Evolutionary conservation across 2,113 vertebrate genomes (phyloP).

Genomic region (Ranitomeya variabilis): DNA sequence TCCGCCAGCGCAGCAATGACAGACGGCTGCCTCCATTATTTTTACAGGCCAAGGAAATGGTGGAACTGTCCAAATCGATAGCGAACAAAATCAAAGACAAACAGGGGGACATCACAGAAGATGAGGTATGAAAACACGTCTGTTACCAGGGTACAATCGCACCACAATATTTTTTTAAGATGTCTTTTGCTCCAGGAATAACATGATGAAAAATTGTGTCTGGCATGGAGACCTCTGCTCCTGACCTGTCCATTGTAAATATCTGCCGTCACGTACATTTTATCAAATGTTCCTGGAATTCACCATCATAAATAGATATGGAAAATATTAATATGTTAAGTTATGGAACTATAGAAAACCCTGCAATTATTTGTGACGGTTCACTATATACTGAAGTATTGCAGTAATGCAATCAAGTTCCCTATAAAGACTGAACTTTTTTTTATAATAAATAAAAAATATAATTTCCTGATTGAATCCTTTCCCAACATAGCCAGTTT

Average conservation of each 20-base stretch:
- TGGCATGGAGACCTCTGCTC: not conserved
- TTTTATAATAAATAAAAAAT: too few species aligned
- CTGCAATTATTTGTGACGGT: too few species aligned
- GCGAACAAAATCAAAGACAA: slow-evolving; percentile 99
- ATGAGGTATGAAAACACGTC: slow-evolving; percentile 80
- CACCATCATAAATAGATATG: not conserved
- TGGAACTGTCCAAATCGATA: slow-evolving; percentile 94
- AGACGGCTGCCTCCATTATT: slow-evolving; percentile 50
- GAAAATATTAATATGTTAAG: not conserved
- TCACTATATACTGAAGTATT: too few species aligned
- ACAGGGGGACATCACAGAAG: slow-evolving; percentile 96
- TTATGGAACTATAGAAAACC: too few species aligned
- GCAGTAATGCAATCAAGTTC: too few species aligned
- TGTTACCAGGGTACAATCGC: not conserved
- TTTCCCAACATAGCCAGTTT: too few species aligned
- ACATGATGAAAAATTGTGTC: slow-evolving; percentile 23
- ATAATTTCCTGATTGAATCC: too few species aligned
- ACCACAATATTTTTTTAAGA: not conserved
- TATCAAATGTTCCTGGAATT: not conserved
- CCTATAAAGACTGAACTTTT: too few species aligned
- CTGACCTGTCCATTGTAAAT: not conserved
- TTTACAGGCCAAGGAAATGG: slow-evolving; percentile 96
- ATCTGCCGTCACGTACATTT: not conserved
- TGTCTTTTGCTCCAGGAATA: not conserved
- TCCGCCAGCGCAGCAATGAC: slow-evolving; percentile 23